Evolutionary conservation across 2,113 vertebrate species (phyloP).

Genomic region (Elgaria multicarinata): DNA sequence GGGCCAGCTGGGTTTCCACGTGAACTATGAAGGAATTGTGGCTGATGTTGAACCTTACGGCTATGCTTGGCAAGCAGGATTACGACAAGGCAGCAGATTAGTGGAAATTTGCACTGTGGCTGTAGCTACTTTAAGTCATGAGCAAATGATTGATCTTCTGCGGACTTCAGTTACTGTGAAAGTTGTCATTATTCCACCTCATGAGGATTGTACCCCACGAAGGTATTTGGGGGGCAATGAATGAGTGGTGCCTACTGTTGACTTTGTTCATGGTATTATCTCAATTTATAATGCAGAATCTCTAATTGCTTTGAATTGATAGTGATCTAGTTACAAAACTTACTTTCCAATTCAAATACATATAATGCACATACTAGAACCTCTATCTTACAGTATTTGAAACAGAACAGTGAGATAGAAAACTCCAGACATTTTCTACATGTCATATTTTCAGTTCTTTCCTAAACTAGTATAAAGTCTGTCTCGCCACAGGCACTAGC

Average conservation of each 20-base stretch:
- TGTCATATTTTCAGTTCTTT: not conserved
- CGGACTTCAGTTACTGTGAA: constrained; percentile 94
- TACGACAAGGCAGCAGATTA: constrained; percentile 93
- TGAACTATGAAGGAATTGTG: constrained; percentile 97
- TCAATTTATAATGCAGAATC: not conserved
- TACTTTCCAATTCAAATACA: not conserved
- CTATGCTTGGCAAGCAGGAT: constrained; percentile 94
- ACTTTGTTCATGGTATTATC: not conserved
- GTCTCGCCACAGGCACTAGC: too few species aligned
- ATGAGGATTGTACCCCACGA: constrained; percentile 93
- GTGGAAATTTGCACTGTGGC: constrained; percentile 97
- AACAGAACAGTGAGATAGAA: not conserved
- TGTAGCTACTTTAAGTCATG: constrained; percentile 92
- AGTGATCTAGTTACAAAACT: not conserved
- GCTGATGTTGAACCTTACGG: constrained; percentile 95
- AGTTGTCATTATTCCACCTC: constrained; percentile 94
- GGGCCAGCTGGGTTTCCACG: constrained; percentile 95
- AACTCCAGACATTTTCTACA: not conserved
- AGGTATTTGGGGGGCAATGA: constrained; percentile 77
- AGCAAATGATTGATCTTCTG: constrained; percentile 97
- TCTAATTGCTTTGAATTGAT: not conserved
- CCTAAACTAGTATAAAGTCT: not conserved
- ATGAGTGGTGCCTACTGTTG: not conserved
- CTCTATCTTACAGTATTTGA: not conserved
- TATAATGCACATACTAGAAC: not conserved